phyloP scores from a whole-genome alignment of 2,113 vertebrate species.

The Tragelaphus imberbis region DNA sequence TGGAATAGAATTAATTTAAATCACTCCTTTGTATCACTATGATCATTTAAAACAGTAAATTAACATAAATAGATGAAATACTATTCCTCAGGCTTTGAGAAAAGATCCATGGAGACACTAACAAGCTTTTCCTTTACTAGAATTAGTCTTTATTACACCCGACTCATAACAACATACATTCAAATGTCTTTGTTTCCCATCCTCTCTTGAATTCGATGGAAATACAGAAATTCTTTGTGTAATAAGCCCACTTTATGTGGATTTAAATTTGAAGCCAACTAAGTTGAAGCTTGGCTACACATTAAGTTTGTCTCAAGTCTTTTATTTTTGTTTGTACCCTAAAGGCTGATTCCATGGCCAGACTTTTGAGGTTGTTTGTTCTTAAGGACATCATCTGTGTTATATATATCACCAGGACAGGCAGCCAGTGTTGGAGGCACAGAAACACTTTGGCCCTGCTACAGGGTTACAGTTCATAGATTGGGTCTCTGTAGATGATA shows the following conservation, averaged over 20 bases:
- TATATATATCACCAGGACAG: conserved; percentile 80
- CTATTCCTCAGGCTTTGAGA: neutral
- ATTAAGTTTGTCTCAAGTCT: neutral
- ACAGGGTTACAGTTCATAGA: conserved; percentile 79
- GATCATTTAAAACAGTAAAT: neutral
- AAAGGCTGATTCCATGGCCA: conserved; percentile 72
- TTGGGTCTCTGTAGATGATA: conserved; percentile 76
- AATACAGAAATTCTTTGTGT: neutral
- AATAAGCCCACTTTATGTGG: neutral
- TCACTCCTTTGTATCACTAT: neutral
- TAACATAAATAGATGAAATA: neutral
- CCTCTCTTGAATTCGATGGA: neutral
- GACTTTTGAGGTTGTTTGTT: conserved; percentile 76
- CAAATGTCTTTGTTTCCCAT: neutral
- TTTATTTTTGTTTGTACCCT: conserved; percentile 49
- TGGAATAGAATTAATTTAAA: neutral
- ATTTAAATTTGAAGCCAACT: neutral
- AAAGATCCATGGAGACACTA: neutral
- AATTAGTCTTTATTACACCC: neutral
- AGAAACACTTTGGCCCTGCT: conserved; percentile 67
- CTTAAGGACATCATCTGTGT: conserved; percentile 76
- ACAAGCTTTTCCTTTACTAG: neutral
- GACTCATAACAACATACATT: neutral
- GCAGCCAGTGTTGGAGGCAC: conserved; percentile 58
- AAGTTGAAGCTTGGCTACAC: neutral